Percentiles rank a stretch among this genome's conserved stretches.
phyloP scores from a whole-genome alignment of 2,113 vertebrate species.

The Chaetodon auriga region DNA sequence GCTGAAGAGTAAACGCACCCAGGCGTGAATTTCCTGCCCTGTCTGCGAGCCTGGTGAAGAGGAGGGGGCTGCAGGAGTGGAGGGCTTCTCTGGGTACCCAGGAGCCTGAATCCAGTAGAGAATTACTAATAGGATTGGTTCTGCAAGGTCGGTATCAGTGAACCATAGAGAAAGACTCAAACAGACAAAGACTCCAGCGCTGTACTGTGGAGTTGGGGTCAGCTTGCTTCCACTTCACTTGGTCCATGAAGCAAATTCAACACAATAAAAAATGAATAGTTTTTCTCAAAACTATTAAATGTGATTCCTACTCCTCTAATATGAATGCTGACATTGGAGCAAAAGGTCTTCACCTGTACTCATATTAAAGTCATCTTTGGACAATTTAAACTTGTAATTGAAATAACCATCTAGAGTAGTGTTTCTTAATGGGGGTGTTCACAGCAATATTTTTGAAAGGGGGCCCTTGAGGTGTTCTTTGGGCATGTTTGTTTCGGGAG shows the following conservation, averaged over 20 bases:
- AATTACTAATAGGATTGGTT: slow-evolving; percentile 69
- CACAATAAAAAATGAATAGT: slow-evolving; percentile 2
- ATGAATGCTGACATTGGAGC: background rate
- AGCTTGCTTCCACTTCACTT: slow-evolving; percentile 25
- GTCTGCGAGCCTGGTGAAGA: slow-evolving; percentile 28
- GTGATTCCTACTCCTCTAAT: background rate
- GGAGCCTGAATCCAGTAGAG: slow-evolving; percentile 61
- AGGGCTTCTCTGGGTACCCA: slow-evolving; percentile 28
- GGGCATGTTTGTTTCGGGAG: no score
- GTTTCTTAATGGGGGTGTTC: no score
- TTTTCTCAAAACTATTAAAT: background rate
- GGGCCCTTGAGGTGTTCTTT: no score
- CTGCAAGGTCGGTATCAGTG: slow-evolving; percentile 57
- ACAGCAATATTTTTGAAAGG: no score
- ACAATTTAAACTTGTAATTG: background rate
- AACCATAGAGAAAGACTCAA: slow-evolving; percentile 49
- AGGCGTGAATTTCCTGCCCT: slow-evolving; percentile 39
- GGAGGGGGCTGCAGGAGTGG: slow-evolving; percentile 10
- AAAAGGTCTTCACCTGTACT: background rate
- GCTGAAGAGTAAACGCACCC: slow-evolving; percentile 50
- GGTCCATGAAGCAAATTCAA: background rate
- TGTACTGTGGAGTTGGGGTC: slow-evolving; percentile 5
- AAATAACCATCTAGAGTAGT: background rate
- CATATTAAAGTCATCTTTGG: background rate
- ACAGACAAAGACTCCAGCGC: slow-evolving; percentile 29